Evolutionary conservation across 1,140 invertebrate genomes (phyloP).

Genomic region (Micrasema longulum): DNA sequence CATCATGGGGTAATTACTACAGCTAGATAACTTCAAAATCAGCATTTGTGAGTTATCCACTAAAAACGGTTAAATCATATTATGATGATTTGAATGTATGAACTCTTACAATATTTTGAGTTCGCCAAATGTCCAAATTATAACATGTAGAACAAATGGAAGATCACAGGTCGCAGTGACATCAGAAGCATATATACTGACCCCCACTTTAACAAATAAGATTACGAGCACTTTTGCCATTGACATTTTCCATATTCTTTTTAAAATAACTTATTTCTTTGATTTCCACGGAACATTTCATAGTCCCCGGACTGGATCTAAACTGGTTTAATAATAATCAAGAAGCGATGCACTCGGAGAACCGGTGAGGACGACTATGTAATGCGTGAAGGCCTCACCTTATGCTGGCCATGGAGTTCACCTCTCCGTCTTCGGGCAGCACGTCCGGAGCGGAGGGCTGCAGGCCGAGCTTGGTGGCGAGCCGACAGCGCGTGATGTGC

Average conservation of each 20-base stretch:
- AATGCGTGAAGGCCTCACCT: background rate
- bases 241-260: background rate
- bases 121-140: no score
- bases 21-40: no score
- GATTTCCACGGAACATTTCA: background rate
- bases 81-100: no score
- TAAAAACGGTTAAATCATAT: no score
- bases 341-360: background rate
- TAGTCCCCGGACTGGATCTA: background rate
- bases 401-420: background rate
- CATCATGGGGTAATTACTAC: no score
- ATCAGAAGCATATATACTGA: no score
- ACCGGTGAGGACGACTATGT: background rate
- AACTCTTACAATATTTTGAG: no score
- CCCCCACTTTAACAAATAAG: no score
- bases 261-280: background rate
- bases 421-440: background rate
- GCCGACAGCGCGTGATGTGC: slow-evolving; percentile 41
- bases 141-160: no score
- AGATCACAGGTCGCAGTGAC: no score
- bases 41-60: no score
- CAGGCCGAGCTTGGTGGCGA: slow-evolving; percentile 41
- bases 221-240: no score
- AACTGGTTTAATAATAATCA: background rate
- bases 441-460: background rate